These are phyloP conservation scores for Umimayanthus kanabou DNA, from an alignment of 92 coral and sea anemone species.

Conservation along the genomic window DNA sequence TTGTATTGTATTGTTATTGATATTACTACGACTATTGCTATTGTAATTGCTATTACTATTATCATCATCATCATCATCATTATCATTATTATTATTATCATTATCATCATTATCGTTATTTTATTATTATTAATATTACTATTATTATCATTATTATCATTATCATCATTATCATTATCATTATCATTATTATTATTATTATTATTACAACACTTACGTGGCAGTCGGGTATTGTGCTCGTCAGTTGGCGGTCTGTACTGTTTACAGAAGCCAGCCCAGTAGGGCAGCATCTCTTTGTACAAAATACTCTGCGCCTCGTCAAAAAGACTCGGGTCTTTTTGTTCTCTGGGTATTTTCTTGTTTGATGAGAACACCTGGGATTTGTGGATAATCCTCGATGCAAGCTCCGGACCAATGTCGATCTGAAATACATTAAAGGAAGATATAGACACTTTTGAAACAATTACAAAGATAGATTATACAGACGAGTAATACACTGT, in stretches of 20 bases:
- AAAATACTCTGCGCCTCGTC: conserved; percentile 93
- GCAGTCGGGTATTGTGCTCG: conserved; percentile 67
- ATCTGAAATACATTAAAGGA: conserved; percentile 55
- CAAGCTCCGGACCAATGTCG: conserved; percentile 95
- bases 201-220: conserved; percentile 73
- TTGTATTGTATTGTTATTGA: no score
- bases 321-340: conserved; percentile 82
- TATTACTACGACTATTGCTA: no score
- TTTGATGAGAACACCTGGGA: conserved; percentile 80
- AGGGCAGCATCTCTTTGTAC: conserved; percentile 92
- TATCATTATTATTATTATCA: no score
- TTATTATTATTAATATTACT: no score
- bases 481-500: not conserved
- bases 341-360: conserved; percentile 82
- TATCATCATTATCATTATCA: no score
- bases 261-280: conserved; percentile 97
- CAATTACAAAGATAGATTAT: not conserved
- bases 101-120: no score
- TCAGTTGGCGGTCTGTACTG: conserved; percentile 70
- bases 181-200: no score
- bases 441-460: not conserved
- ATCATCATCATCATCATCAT: no score
- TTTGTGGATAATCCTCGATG: conserved; percentile 86
- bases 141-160: no score
- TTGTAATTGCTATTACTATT: no score